Evolutionary conservation across 2,797 vertebrate species (phyloP).

Genomic region (Arvicola amphibius): DNA sequence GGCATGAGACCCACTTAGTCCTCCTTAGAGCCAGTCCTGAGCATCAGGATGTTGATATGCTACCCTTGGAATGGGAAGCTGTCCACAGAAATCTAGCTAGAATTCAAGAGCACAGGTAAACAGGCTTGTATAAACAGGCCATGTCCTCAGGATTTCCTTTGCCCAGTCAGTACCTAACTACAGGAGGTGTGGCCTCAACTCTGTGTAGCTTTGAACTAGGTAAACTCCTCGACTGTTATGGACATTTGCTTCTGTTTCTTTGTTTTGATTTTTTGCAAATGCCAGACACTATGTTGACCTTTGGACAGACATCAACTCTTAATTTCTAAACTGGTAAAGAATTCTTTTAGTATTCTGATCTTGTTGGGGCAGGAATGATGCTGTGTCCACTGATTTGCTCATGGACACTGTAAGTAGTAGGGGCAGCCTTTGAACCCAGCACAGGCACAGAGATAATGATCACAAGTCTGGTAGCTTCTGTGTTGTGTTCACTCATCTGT

Average conservation of each 20-base stretch:
- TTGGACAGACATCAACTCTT: neutral
- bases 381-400: neutral
- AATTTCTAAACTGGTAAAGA: conserved; percentile 1
- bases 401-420: neutral
- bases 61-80: neutral
- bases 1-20: neutral
- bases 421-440: neutral
- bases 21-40: neutral
- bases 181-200: neutral
- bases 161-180: neutral
- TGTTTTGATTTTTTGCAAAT: neutral
- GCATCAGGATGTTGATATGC: neutral
- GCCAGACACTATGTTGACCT: neutral
- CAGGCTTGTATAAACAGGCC: neutral
- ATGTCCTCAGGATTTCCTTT: neutral
- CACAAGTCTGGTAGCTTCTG: neutral
- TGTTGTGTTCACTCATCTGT: neutral
- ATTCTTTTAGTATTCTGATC: neutral
- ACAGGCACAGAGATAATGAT: neutral
- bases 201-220: neutral
- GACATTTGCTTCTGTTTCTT: neutral
- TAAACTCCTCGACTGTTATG: neutral
- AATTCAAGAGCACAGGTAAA: neutral
- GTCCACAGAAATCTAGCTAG: neutral
- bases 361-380: neutral